Evolutionary conservation across 2,113 vertebrate species (phyloP), one percentile per base, ranked within the genome.

Genomic region (Desmodus rotundus): DNA sequence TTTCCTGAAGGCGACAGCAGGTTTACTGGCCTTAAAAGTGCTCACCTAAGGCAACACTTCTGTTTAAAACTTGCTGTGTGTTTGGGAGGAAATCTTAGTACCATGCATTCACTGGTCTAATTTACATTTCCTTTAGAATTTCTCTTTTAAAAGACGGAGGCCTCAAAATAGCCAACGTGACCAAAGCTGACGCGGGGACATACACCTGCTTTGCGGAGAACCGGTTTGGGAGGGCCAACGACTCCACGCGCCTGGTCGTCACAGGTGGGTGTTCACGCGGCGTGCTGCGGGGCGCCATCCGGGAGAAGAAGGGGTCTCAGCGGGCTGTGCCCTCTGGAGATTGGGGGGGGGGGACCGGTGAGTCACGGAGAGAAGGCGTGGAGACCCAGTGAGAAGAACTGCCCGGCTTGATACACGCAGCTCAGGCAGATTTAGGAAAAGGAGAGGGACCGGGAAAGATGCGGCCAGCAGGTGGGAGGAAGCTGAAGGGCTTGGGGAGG

Each of bases 191-290:
- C 63, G 98, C 98, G 78, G 99, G 98, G 86, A 98, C 95, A 96
- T 99, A 99, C 96, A 99, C 98, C 0, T 99, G 99, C 94, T 92
- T 99, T 67, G 99, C 99, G 19, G 98, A 98, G 97, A 99, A 99
- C 97, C 99, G 99, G 98, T 99, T 99, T 98, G 99, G 99, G 87
- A 98, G 98, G n/a, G 99, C 99, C 22, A 99, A 97, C 92, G 99
- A 98, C 38, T 98, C 99, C 15, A 99, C 99, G 68, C 98, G 31
- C 90, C 92, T 99, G 93, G 58, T 99, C 12, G 98, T 99, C 65
- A 99, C 99, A 45, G 99, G 99, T 99, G 94, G 89, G 91, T 20
- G 43, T 31, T 14, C 73, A 16, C 3, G 16, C 8, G 16, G 72
- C 3, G 28, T 2, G 72, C 41, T 2, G 5, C 20, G 14, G 5